Evolutionary conservation across 1,140 invertebrate species (phyloP).

Genomic region (Drusus annulatus): DNA sequence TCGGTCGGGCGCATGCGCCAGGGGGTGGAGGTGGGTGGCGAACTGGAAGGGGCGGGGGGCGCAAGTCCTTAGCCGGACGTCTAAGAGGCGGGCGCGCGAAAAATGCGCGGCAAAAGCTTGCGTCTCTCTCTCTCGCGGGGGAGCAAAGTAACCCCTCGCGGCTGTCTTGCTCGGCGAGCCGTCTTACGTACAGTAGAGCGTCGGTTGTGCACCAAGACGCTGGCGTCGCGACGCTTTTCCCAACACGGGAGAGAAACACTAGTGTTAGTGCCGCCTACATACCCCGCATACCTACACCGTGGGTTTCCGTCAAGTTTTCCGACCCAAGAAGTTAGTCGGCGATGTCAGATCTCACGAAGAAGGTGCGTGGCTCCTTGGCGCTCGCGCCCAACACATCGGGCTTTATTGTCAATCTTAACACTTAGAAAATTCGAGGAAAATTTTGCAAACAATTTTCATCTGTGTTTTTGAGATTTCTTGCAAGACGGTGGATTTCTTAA

Average conservation of each 20-base stretch:
- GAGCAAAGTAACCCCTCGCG: not conserved
- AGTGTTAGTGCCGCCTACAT: not conserved
- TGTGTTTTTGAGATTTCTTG: not conserved
- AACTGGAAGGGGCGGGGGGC: not conserved
- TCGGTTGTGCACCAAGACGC: slow-evolving; percentile 36
- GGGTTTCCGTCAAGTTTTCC: slow-evolving; percentile 39
- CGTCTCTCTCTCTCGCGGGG: slow-evolving; percentile 24
- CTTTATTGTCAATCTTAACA: not conserved
- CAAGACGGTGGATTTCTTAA: slow-evolving; percentile 11
- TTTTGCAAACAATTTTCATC: slow-evolving; percentile 11
- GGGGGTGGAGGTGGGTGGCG: not conserved
- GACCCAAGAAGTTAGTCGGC: slow-evolving; percentile 40
- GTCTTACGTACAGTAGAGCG: slow-evolving; percentile 40
- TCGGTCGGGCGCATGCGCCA: not conserved
- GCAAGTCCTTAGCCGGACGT: slow-evolving; percentile 44
- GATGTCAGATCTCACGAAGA: slow-evolving; percentile 20
- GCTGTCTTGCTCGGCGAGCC: slow-evolving; percentile 16
- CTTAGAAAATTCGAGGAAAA: slow-evolving; percentile 3
- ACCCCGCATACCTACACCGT: not conserved
- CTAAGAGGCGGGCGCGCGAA: slow-evolving; percentile 44
- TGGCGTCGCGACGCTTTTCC: slow-evolving; percentile 26
- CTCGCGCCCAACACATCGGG: not conserved
- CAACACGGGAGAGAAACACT: not conserved
- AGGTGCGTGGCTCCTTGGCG: slow-evolving; percentile 39
- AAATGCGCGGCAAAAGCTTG: slow-evolving; percentile 36